Evolutionary conservation across 2,888 invertebrate species (phyloP).

Genomic region (Mycalesis mineus): DNA sequence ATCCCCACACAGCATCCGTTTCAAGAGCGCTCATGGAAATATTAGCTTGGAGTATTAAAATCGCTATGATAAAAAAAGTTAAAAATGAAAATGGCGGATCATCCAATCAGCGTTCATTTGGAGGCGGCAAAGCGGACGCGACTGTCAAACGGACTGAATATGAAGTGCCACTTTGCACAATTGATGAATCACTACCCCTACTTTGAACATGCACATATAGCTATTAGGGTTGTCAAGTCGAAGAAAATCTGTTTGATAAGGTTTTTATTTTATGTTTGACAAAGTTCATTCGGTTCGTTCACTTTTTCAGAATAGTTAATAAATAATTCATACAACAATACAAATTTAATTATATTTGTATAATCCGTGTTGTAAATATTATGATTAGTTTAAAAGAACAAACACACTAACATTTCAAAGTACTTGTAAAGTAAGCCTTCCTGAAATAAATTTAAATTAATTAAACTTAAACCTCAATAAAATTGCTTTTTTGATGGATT

Average conservation of each 20-base stretch:
- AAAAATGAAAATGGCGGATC: slow-evolving; percentile 42
- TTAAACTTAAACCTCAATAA: no score
- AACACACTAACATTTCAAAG: no score
- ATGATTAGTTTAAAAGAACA: no score
- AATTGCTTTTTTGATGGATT: no score
- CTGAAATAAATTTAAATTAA: no score
- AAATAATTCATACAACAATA: no score
- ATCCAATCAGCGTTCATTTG: slow-evolving; percentile 53
- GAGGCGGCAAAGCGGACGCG: slow-evolving; percentile 53
- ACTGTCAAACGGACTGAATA: slow-evolving; percentile 59
- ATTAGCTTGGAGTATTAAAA: slow-evolving; percentile 31
- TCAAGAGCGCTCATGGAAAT: slow-evolving; percentile 18
- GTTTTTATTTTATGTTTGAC: no score
- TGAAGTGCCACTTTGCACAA: slow-evolving; percentile 70
- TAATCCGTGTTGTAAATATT: no score
- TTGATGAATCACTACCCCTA: slow-evolving; percentile 65
- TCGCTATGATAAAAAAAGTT: slow-evolving; percentile 28
- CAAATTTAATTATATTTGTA: no score
- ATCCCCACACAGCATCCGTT: slow-evolving; percentile 9
- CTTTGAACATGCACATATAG: slow-evolving; percentile 32
- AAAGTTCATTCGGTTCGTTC: no score
- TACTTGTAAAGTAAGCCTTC: no score
- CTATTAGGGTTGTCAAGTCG: slow-evolving; percentile 8
- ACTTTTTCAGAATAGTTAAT: no score
- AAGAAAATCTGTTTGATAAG: neutral